Conservation (phyloP, 2,113 vertebrate species). For the Phylloscopus trochilus region DNA sequence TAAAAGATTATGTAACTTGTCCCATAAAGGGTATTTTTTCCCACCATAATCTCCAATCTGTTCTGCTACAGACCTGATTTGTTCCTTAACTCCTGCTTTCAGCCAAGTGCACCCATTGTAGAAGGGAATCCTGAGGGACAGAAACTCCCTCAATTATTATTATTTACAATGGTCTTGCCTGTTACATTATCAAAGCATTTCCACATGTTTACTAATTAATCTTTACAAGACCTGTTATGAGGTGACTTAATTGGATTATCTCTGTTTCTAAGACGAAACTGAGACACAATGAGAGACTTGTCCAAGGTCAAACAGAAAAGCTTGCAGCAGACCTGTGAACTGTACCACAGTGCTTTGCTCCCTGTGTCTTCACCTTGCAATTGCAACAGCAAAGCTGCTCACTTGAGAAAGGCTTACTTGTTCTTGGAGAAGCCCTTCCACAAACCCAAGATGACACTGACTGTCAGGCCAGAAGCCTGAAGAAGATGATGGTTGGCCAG, state of each 20-base stretch:
- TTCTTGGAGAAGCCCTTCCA: background rate
- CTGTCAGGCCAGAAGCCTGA: background rate
- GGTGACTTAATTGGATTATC: conserved; percentile 33
- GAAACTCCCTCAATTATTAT: background rate
- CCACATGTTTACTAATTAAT: conserved; percentile 1
- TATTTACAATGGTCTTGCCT: background rate
- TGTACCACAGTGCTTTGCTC: fast-evolving
- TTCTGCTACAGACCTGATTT: background rate
- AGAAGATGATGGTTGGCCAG: background rate
- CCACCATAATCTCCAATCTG: background rate
- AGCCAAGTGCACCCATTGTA: background rate
- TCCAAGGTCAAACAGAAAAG: background rate
- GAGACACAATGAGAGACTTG: background rate
- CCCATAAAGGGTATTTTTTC: background rate
- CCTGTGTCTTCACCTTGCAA: background rate
- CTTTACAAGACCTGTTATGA: background rate
- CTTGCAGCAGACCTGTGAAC: background rate
- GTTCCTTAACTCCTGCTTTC: background rate
- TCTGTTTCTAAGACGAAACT: background rate
- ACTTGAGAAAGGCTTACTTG: background rate
- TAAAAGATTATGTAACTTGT: background rate
- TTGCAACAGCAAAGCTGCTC: background rate
- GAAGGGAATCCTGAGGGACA: background rate
- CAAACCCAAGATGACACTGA: background rate
- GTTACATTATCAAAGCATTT: conserved; percentile 1